Evolutionary conservation across 2,113 vertebrate species (phyloP).

Genomic region (Onychostruthus taczanowskii): DNA sequence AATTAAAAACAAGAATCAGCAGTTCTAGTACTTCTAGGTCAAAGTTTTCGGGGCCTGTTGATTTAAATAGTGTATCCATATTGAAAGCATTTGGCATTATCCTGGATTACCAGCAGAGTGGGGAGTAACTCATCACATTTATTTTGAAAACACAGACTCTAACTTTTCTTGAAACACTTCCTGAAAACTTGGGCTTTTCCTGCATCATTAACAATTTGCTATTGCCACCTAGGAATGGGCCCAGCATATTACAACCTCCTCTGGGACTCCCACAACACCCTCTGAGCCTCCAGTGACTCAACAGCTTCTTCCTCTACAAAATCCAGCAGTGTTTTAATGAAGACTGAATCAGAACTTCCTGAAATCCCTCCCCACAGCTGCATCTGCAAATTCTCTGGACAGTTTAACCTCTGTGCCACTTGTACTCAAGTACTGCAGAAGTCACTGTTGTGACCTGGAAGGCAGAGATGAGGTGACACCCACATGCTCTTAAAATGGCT

Average conservation of each 20-base stretch:
- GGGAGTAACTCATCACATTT: background rate
- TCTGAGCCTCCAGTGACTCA: background rate
- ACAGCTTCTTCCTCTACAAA: background rate
- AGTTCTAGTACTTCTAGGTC: background rate
- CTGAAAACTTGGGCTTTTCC: background rate
- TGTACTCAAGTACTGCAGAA: background rate
- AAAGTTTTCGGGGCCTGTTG: background rate
- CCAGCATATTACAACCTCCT: background rate
- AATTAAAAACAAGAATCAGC: background rate
- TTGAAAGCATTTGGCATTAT: background rate
- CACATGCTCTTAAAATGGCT: background rate
- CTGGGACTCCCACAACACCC: background rate
- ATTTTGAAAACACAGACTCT: background rate
- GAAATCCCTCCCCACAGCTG: background rate
- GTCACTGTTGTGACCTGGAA: background rate
- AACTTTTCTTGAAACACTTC: background rate
- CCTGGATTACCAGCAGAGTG: background rate
- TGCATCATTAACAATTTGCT: background rate
- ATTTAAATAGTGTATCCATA: background rate
- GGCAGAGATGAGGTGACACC: background rate
- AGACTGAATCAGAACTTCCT: background rate
- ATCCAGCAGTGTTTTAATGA: background rate
- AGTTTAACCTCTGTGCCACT: background rate
- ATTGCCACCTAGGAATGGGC: slow-evolving; percentile 17
- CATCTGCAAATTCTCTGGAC: background rate